Evolutionary conservation across 2,888 invertebrate species (phyloP).

Genomic region (Drosophila gaucha): DNA sequence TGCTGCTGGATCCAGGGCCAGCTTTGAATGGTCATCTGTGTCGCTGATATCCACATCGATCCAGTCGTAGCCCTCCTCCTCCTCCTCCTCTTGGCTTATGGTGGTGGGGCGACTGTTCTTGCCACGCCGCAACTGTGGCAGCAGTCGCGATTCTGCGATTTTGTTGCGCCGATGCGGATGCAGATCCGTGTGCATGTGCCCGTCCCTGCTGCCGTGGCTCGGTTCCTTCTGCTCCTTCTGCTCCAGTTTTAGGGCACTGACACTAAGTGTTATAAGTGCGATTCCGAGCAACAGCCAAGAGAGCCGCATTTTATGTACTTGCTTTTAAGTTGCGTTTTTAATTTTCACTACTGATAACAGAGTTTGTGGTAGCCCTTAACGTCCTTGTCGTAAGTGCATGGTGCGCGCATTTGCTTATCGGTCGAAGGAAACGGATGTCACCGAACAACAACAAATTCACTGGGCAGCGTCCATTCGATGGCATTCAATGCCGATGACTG

Average conservation of each 20-base stretch:
- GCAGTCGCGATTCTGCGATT: background rate
- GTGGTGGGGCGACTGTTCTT: slow-evolving; percentile 26
- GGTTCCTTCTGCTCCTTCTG: slow-evolving; percentile 42
- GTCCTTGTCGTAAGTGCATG: slow-evolving; percentile 45
- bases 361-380: slow-evolving; percentile 3
- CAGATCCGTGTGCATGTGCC: slow-evolving; percentile 19
- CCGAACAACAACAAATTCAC: background rate
- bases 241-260: slow-evolving; percentile 39
- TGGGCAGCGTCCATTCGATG: slow-evolving; percentile 5
- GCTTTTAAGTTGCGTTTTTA: slow-evolving; percentile 4
- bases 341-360: slow-evolving; percentile 32
- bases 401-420: slow-evolving; percentile 38
- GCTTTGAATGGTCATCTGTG: slow-evolving; percentile 27
- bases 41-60: slow-evolving; percentile 58
- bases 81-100: slow-evolving; percentile 29
- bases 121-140: background rate
- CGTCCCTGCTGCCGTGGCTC: slow-evolving; percentile 32
- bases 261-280: slow-evolving; percentile 33
- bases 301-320: slow-evolving; percentile 36
- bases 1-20: slow-evolving; percentile 20
- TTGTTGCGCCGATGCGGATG: slow-evolving; percentile 22
- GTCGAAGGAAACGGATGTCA: slow-evolving; percentile 29
- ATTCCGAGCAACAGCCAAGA: slow-evolving; percentile 32
- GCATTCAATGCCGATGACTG: background rate
- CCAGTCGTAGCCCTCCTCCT: slow-evolving; percentile 53